Base-by-base conservation (phyloP, 2,113 vertebrate species). In the Psilopsiagon aymara region DNA sequence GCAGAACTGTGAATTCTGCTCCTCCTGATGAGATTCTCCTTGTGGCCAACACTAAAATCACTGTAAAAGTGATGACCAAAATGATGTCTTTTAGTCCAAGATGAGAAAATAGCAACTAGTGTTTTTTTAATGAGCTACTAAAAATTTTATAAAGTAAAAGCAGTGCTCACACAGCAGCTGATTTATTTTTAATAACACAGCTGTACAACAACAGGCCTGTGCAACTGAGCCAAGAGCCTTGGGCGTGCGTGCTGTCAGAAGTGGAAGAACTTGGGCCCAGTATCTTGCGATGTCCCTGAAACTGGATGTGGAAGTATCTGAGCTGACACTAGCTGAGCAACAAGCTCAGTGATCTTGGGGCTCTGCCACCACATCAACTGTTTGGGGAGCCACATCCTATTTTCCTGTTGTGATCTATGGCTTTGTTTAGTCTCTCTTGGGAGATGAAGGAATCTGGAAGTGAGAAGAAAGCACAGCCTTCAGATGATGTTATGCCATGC, bases 271-370 rank as follows among this genome's bases (percentile, higher is more conserved):
- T 51, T 33, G 41, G 33, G n/a, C 11, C 35, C n/a, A 3, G 4
- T 74, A 12, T 43, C 18, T 33, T 66, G 28, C n/a, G 27, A 6
- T 73, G 11, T 47, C 68, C 29, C 52, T 28, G 51, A 75, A 84
- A 80, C 11, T 37, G 0, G 0, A 37, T 18, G 20, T 27, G 51
- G 24, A 59, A 27, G 7, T 1, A 0, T 10, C 49, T 70, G 67
- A 70, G 37, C 24, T 52, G 51, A 87, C 9, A 14, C 13, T 41
- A 83, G 5, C 24, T 69, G 35, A 69, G n/a, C n/a, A n/a, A 13
- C 25, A 69, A 18, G 52, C 29, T 77, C 41, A 17, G 10, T 59
- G 47, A 52, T 39, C 44, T 44, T 70, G 51, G 51, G 66, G 39
- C 10, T 83, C 44, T 70, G 41, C 10, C 43, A 14, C 2, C 10